Evolutionary conservation across 2,797 vertebrate species (phyloP).

Genomic region (Cottoperca gobio): DNA sequence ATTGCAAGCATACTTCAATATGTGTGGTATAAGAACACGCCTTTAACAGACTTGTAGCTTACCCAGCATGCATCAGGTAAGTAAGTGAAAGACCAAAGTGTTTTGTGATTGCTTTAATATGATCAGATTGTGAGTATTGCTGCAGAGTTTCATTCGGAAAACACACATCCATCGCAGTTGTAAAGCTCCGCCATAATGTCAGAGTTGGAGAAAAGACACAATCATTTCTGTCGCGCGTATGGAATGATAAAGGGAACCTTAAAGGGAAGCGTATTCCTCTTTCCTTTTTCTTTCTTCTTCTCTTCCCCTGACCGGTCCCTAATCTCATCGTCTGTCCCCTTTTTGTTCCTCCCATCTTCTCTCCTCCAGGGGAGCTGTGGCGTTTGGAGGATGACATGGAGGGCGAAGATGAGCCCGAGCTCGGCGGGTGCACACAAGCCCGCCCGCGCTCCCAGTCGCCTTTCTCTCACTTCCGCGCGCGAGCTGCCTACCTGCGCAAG

Average conservation of each 20-base stretch:
- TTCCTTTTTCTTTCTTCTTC: neutral
- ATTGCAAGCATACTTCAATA: neutral
- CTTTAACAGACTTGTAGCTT: neutral
- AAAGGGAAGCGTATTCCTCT: slow-evolving; percentile 30
- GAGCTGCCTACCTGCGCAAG: slow-evolving; percentile 91
- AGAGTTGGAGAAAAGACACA: slow-evolving; percentile 30
- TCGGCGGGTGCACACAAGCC: slow-evolving; percentile 32
- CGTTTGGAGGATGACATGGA: slow-evolving; percentile 87
- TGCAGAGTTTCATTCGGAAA: slow-evolving; percentile 28
- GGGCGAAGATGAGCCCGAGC: slow-evolving; percentile 64
- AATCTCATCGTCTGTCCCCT: neutral
- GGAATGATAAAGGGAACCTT: slow-evolving; percentile 41
- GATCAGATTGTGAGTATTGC: slow-evolving; percentile 56
- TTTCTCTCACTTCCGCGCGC: slow-evolving; percentile 86
- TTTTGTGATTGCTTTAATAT: slow-evolving; percentile 23
- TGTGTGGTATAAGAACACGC: neutral
- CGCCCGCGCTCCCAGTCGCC: slow-evolving; percentile 85
- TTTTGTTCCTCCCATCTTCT: neutral
- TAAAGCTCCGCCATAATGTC: slow-evolving; percentile 27
- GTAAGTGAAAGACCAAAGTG: slow-evolving; percentile 23
- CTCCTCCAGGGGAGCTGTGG: slow-evolving; percentile 88
- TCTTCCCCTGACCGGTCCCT: neutral
- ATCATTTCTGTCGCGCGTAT: slow-evolving; percentile 28
- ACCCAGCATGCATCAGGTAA: slow-evolving; percentile 26
- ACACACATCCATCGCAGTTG: slow-evolving; percentile 41